phyloP scores from a whole-genome alignment of 2,888 invertebrate genomes.

The Eutolmus rufibarbis region DNA sequence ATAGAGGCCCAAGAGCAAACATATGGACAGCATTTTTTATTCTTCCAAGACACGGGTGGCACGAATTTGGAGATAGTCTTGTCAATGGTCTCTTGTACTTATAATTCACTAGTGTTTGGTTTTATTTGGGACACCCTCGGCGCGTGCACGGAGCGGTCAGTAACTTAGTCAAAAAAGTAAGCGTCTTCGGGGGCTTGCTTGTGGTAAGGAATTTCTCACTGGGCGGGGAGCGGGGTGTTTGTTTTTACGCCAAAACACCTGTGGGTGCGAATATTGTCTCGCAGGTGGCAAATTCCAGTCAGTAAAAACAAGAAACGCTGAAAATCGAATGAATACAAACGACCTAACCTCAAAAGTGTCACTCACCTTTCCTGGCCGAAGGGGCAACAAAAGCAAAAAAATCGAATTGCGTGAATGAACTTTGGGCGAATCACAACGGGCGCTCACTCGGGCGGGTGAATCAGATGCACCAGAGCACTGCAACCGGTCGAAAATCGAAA shows the following conservation, averaged over 20 bases:
- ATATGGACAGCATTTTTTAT: not conserved
- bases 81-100: not conserved
- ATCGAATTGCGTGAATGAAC: not conserved
- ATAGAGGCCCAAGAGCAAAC: not conserved
- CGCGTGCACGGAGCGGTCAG: not conserved
- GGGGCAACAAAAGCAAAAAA: not conserved
- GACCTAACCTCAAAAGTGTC: conserved; percentile 15
- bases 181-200: not conserved
- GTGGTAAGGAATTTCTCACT: not conserved
- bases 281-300: not conserved
- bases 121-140: not conserved
- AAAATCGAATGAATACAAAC: not conserved
- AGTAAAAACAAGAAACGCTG: not conserved
- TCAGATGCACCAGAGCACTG: not conserved
- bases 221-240: not conserved
- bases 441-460: not conserved
- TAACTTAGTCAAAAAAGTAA: not conserved
- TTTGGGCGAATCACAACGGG: not conserved
- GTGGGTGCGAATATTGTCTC: not conserved
- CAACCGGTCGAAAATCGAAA: not conserved
- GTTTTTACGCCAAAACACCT: not conserved
- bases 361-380: not conserved
- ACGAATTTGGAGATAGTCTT: not conserved
- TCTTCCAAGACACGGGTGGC: not conserved
- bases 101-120: not conserved